Evolutionary conservation across 2,888 invertebrate species (phyloP).

Genomic region (Tridacna gigas): DNA sequence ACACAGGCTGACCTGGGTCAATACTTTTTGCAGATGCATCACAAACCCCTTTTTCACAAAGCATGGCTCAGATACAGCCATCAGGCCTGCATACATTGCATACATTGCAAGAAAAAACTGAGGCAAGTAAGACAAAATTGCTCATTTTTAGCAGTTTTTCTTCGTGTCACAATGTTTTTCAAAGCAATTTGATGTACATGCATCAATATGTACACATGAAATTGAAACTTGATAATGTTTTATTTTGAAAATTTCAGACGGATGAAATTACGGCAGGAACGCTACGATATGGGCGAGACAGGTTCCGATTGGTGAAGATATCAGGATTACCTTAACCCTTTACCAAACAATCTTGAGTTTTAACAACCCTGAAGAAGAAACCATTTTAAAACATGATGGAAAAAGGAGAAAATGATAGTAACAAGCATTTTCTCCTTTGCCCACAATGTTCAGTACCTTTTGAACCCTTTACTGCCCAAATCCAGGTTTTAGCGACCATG

Average conservation of each 20-base stretch:
- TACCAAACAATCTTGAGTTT: neutral
- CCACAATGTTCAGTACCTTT: no score
- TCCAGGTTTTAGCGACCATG: neutral
- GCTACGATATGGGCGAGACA: slow-evolving; percentile 59
- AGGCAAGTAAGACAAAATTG: neutral
- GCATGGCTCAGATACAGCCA: no score
- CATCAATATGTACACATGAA: neutral
- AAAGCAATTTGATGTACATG: neutral
- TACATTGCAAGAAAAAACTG: no score
- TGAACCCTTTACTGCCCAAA: no score
- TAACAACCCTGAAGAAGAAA: neutral
- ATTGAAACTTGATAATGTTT: neutral
- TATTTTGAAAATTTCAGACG: slow-evolving; percentile 41
- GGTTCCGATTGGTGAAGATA: slow-evolving; percentile 37
- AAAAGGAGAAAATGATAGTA: no score
- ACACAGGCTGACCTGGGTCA: no score
- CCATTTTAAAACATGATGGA: no score
- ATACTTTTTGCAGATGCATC: no score
- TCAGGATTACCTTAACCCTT: neutral
- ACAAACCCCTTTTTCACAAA: no score
- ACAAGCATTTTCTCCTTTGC: no score
- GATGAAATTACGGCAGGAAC: slow-evolving; percentile 53
- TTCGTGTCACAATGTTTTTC: neutral
- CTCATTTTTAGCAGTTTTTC: neutral
- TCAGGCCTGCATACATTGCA: no score